Evolutionary conservation across 1,140 invertebrate genomes (phyloP).

Genomic region (Neuroterus valhalla): DNA sequence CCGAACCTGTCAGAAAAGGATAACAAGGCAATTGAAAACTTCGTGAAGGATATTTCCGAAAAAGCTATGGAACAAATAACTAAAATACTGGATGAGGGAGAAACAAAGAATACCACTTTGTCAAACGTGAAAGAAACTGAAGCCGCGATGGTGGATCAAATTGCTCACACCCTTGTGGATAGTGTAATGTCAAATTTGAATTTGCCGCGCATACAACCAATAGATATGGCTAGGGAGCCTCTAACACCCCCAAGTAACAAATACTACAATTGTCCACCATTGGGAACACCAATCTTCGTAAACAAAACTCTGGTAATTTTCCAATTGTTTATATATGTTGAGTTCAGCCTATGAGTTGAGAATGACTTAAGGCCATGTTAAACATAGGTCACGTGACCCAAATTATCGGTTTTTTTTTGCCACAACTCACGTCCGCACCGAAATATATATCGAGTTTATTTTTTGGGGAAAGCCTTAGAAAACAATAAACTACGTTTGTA

Average conservation of each 20-base stretch:
- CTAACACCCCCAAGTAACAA: slow-evolving; percentile 35
- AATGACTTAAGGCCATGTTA: too few species aligned
- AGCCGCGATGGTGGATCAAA: not conserved
- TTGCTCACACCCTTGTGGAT: slow-evolving; percentile 35
- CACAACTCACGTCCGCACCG: too few species aligned
- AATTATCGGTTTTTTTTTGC: too few species aligned
- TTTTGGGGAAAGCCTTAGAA: too few species aligned
- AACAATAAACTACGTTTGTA: too few species aligned
- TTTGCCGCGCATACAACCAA: not conserved
- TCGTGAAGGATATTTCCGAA: not conserved
- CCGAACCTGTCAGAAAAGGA: not conserved
- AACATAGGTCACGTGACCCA: too few species aligned
- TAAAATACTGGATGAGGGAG: not conserved
- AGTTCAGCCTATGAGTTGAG: too few species aligned
- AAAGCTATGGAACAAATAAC: too few species aligned
- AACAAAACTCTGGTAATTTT: slow-evolving; percentile 47
- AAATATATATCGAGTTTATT: too few species aligned
- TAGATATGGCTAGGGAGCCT: slow-evolving; percentile 13
- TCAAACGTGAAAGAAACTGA: not conserved
- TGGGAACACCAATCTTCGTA: slow-evolving; percentile 54
- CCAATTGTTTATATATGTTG: not conserved
- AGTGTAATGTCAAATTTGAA: not conserved
- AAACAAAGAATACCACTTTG: not conserved
- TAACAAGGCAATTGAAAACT: not conserved
- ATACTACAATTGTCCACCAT: slow-evolving; percentile 51